Percentiles rank a stretch among this genome's conserved stretches.
These are phyloP conservation scores for Bujurquina vittata DNA, from an alignment of 2,113 vertebrate genomes.

Conservation along the genomic window DNA sequence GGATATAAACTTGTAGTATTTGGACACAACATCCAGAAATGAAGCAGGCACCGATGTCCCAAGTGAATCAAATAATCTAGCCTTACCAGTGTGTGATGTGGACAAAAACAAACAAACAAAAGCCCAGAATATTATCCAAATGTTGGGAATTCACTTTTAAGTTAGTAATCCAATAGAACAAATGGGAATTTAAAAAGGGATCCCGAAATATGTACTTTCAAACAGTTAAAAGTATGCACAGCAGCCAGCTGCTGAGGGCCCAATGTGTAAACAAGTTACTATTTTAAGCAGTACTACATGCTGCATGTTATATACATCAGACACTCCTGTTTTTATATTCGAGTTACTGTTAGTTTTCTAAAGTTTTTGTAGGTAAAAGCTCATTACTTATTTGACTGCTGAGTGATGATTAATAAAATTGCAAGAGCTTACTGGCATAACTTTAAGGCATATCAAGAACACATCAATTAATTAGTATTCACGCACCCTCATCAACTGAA, in stretches of 20 bases:
- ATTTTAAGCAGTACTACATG: no score
- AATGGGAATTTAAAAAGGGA: background rate
- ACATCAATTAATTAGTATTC: slow-evolving; percentile 5
- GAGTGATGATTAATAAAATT: slow-evolving; percentile 11
- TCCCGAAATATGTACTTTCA: background rate
- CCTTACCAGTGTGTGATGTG: background rate
- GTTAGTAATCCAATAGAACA: background rate
- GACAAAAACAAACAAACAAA: no score
- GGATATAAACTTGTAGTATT: background rate
- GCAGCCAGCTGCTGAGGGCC: no score
- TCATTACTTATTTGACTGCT: no score
- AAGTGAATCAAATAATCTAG: background rate
- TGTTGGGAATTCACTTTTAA: background rate
- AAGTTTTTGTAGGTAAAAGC: no score
- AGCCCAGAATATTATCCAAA: background rate
- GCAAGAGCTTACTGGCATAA: background rate
- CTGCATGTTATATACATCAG: no score
- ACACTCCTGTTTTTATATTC: no score
- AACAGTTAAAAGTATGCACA: no score
- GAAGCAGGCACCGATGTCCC: background rate
- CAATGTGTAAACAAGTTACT: no score
- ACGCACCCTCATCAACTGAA: slow-evolving; percentile 4
- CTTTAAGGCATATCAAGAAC: background rate
- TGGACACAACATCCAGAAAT: background rate
- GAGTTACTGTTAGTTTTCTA: no score